These are phyloP conservation scores for Pachycephala philippinensis DNA, from an alignment of 2,113 vertebrate species.

Conservation along the genomic window DNA sequence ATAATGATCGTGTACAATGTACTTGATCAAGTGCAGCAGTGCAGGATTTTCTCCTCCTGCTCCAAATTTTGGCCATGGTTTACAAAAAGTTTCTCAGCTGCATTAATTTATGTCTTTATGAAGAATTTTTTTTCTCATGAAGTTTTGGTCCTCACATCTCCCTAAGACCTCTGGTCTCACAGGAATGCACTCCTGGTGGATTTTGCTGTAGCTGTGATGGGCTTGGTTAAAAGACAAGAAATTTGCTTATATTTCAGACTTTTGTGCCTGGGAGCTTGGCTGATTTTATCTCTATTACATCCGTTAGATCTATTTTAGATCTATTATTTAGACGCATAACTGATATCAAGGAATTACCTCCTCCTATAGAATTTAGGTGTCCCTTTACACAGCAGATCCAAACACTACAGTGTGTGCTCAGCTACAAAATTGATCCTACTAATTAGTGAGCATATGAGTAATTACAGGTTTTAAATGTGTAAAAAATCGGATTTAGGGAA, in stretches of 20 bases:
- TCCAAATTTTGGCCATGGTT: not conserved
- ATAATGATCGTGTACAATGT: rapidly evolving
- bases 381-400: not conserved
- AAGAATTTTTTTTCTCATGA: not conserved
- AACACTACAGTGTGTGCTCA: rapidly evolving
- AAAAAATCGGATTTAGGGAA: not conserved
- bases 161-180: not conserved
- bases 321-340: not conserved
- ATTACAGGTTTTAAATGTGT: rapidly evolving
- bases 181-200: not conserved
- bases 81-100: not conserved
- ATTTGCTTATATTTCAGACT: not conserved
- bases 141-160: not conserved
- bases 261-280: not conserved
- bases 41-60: not conserved
- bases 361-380: not conserved
- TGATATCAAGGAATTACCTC: not conserved
- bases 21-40: not conserved
- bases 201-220: not conserved
- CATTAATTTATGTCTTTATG: not conserved
- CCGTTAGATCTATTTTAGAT: not conserved
- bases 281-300: not conserved
- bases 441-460: not conserved
- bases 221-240: not conserved
- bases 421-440: not conserved